Base-by-base conservation (phyloP, 1,140 invertebrate species). In the Samia ricini region DNA sequence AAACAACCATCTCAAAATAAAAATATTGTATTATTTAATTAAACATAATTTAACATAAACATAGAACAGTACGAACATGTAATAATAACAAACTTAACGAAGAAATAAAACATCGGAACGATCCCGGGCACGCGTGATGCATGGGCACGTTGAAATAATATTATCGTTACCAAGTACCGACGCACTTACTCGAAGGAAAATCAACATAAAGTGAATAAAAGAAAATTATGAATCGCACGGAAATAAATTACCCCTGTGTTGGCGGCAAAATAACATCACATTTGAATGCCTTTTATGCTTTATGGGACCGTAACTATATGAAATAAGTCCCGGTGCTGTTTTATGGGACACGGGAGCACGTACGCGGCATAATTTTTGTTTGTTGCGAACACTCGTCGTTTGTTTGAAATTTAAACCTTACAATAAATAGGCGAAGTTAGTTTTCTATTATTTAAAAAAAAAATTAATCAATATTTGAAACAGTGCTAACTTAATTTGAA, bases 161-260 rank as follows among this genome's bases (percentile, higher is more conserved):
- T 90, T 89, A 90, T 89, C 85, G 86, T 89, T 88, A 83, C 85
- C 81, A 64, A 83, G 81, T 84, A 81, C 78, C 74, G 80, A 88
- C 85, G 83, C 81, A 87, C 74, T 83, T 36, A 68, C 81, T 83
- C 85, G 66, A 85, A 86, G 82, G 82, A 88, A 90, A 90, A 90
- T 90, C 88, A 90, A 90, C 88, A 90, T 90, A 90, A 90, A 90
- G 88, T 90, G 88, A 90, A 90, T 90, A 90, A 90, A 90, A 88
- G 85, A 90, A 90, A 90, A 90, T 90, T 90, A 90, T 90, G 88
- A 90, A 90, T 88, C 81, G 85, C 88, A 78, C 80, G 74, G 75
- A 88, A 89, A 90, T 90, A 90, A 90, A 90, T 90, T 90, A 89
- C 83, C 77, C 79, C 69, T n/a, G 81, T 83, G 85, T 90, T 87